A percentile compares a stretch with the other conserved stretches of the same genome.
phyloP scores from a whole-genome alignment of 2,797 vertebrate genomes.

The Pelochelys cantorii region DNA sequence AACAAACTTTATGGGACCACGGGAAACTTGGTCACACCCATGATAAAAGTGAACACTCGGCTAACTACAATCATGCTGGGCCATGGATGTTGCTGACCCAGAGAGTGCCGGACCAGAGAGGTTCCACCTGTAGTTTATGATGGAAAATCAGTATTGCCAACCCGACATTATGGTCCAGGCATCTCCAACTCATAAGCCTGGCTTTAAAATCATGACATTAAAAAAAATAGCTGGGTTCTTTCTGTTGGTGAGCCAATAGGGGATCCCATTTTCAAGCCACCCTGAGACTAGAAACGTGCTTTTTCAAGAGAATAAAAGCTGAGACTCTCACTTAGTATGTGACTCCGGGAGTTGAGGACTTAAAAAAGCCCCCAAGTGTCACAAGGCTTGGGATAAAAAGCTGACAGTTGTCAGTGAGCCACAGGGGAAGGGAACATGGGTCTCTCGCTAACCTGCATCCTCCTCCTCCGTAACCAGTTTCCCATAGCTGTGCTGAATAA shows the following conservation, averaged over 20 bases:
- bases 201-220: background rate
- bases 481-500: background rate
- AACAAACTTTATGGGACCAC: no score
- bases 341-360: background rate
- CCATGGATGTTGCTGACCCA: no score
- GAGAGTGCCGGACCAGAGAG: no score
- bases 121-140: background rate
- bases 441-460: background rate
- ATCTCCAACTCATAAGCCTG: background rate
- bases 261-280: background rate
- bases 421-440: accelerated
- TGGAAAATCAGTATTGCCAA: background rate
- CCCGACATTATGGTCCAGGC: background rate
- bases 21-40: no score
- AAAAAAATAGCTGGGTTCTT: accelerated
- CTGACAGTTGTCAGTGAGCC: background rate
- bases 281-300: accelerated
- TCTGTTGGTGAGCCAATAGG: background rate
- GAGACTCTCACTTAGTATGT: background rate
- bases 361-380: background rate
- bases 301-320: accelerated
- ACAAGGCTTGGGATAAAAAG: background rate
- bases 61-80: no score
- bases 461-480: no score
- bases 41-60: no score